Percentiles rank a stretch among this genome's conserved stretches.
phyloP scores from a whole-genome alignment of 1,140 invertebrate genomes.

The Pseudomyrmex cubaensis region DNA sequence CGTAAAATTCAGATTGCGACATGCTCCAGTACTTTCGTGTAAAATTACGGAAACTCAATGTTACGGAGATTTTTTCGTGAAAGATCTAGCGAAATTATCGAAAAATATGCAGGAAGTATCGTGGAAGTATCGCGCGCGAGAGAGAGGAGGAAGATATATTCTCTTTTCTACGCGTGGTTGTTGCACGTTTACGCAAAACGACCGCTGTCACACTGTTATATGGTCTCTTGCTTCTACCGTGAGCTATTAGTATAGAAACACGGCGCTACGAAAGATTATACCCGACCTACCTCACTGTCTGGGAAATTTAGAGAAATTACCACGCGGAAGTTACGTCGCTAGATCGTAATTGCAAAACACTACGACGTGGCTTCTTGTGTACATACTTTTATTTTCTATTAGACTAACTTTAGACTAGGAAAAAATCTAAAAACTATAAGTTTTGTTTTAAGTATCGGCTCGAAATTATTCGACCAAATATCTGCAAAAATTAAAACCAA shows the following conservation, averaged over 20 bases:
- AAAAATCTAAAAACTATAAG: too few relatives aligned
- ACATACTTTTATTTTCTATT: neutral
- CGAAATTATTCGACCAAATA: too few relatives aligned
- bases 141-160: neutral
- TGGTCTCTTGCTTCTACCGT: slow-evolving; percentile 71
- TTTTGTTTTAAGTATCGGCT: too few relatives aligned
- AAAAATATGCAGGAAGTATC: slow-evolving; percentile 42
- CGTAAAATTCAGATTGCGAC: slow-evolving; percentile 19
- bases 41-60: slow-evolving; percentile 35
- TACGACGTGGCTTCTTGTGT: too few relatives aligned
- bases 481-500: too few relatives aligned
- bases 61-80: neutral
- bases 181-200: neutral
- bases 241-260: slow-evolving; percentile 76
- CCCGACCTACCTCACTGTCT: slow-evolving; percentile 66
- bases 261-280: slow-evolving; percentile 59
- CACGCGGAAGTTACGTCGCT: slow-evolving; percentile 50
- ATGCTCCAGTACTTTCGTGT: slow-evolving; percentile 16
- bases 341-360: slow-evolving; percentile 1
- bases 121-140: neutral
- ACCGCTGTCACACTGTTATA: slow-evolving; percentile 59
- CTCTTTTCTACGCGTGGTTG: neutral
- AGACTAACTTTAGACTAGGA: too few relatives aligned
- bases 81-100: slow-evolving; percentile 45
- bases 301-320: slow-evolving; percentile 66